Percentiles rank a stretch among this genome's conserved stretches.
phyloP scores from a whole-genome alignment of 2,888 invertebrate genomes.

The Leptopilina syphax region DNA sequence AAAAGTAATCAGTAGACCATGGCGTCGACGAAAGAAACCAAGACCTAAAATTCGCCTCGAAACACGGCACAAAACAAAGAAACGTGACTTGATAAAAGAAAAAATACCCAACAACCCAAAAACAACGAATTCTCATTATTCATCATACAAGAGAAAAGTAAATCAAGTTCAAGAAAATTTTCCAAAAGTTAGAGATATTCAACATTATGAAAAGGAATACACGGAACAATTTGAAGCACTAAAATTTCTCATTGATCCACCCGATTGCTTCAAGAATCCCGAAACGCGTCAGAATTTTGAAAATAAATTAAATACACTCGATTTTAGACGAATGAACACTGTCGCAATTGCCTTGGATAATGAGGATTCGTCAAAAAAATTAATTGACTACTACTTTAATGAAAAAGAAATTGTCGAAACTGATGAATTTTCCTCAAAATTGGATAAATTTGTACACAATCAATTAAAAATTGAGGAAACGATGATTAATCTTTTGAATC shows the following conservation, averaged over 20 bases:
- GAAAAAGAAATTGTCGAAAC: neutral
- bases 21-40: conserved; percentile 54
- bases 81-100: conserved; percentile 51
- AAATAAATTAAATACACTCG: conserved; percentile 68
- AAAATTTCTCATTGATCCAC: conserved; percentile 69
- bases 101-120: neutral
- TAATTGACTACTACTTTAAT: neutral
- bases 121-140: conserved; percentile 10
- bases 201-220: conserved; percentile 53
- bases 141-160: too few relatives aligned
- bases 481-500: conserved; percentile 63
- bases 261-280: conserved; percentile 63
- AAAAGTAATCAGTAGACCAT: conserved; percentile 57
- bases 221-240: conserved; percentile 66
- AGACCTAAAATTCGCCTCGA: conserved; percentile 54
- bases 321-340: conserved; percentile 71
- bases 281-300: conserved; percentile 61
- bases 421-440: neutral
- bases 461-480: conserved; percentile 62
- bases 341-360: conserved; percentile 59
- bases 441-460: conserved; percentile 58
- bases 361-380: neutral
- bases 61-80: conserved; percentile 55
- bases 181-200: too few relatives aligned
- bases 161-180: conserved; percentile 57